Evolutionary conservation across 2,113 vertebrate species (phyloP).

Genomic region (Heptranchias perlo): DNA sequence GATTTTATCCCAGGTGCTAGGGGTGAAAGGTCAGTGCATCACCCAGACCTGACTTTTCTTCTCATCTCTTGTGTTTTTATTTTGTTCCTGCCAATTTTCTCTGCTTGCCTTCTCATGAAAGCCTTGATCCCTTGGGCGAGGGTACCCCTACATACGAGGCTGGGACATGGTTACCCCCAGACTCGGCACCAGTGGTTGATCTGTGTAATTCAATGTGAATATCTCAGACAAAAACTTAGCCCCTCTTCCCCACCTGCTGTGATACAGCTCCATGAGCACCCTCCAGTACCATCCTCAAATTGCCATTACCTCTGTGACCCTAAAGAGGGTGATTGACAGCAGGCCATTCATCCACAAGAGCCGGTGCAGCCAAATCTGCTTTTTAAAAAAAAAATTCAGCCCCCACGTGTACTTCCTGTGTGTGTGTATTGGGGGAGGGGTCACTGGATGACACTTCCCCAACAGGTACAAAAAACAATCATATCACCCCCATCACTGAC

Average conservation of each 20-base stretch:
- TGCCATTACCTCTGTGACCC: neutral
- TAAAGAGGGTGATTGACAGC: neutral
- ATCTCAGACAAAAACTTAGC: neutral
- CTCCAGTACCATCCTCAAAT: neutral
- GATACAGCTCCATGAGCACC: too few relatives aligned
- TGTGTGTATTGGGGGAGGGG: too few relatives aligned
- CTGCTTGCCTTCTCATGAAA: too few relatives aligned
- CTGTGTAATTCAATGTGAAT: neutral
- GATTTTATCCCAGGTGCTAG: too few relatives aligned
- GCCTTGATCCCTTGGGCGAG: too few relatives aligned
- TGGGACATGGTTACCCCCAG: neutral
- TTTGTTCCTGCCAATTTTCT: too few relatives aligned
- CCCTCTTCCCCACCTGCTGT: neutral
- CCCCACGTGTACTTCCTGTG: neutral
- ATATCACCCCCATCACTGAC: too few relatives aligned
- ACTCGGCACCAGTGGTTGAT: neutral
- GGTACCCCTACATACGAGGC: too few relatives aligned
- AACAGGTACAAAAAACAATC: too few relatives aligned
- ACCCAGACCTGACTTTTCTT: too few relatives aligned
- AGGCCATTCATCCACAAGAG: neutral
- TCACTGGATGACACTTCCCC: neutral
- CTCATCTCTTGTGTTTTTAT: too few relatives aligned
- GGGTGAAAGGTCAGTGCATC: too few relatives aligned
- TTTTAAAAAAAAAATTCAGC: neutral
- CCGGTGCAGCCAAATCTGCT: neutral